Evolutionary conservation across 2,113 vertebrate genomes (phyloP).

Genomic region (Hyaena hyaena): DNA sequence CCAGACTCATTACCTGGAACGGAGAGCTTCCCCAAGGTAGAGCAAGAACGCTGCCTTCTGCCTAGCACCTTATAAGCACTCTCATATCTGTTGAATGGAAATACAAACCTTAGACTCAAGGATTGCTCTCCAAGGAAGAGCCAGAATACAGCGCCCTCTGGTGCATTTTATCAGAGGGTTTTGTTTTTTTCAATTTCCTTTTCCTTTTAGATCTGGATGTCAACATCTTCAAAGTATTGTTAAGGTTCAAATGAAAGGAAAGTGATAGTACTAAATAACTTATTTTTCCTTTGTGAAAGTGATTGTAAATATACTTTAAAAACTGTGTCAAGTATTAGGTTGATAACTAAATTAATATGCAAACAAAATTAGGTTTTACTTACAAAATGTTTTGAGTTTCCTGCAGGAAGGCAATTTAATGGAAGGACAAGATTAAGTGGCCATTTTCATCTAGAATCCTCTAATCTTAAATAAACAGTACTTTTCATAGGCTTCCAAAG

Average conservation of each 20-base stretch:
- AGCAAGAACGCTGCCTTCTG: neutral
- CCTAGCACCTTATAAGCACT: neutral
- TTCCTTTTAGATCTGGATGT: neutral
- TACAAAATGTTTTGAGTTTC: constrained; percentile 1
- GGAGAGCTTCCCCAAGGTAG: neutral
- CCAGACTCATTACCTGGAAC: neutral
- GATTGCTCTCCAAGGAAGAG: neutral
- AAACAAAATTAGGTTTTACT: constrained; percentile 30
- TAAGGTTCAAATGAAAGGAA: neutral
- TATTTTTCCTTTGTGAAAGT: neutral
- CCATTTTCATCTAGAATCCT: neutral
- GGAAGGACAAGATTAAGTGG: neutral
- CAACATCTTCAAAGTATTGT: neutral
- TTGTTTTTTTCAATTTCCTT: neutral
- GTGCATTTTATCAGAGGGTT: neutral
- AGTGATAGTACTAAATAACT: neutral
- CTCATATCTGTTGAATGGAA: neutral
- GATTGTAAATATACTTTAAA: neutral
- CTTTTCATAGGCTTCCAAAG: neutral
- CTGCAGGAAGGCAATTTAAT: constrained; percentile 32
- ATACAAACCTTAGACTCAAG: neutral
- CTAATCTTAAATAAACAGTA: neutral
- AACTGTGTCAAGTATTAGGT: neutral
- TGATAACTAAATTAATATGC: neutral
- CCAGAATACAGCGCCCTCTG: constrained; percentile 66